A percentile compares a stretch with the other conserved stretches of the same genome.
These are phyloP conservation scores for Lophochroa leadbeateri DNA, from an alignment of 2,113 vertebrate genomes.

Conservation along the genomic window DNA sequence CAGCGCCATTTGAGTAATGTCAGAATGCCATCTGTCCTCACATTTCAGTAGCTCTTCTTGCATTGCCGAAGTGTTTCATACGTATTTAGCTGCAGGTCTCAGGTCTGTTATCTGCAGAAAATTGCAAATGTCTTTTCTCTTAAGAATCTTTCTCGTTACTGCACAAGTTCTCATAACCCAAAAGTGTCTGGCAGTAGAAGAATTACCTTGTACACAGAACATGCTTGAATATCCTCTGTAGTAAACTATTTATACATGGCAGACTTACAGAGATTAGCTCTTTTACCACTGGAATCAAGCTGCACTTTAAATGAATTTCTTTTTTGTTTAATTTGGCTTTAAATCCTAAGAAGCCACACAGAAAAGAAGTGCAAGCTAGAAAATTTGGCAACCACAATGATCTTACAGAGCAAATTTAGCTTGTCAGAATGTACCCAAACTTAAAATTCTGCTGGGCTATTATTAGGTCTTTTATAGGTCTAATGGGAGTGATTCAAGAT, in stretches of 20 bases:
- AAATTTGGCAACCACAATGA: background rate
- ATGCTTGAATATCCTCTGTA: background rate
- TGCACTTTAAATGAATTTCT: background rate
- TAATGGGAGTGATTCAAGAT: background rate
- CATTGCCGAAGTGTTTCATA: background rate
- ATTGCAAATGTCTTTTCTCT: background rate
- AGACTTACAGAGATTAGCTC: background rate
- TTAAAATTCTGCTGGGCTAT: background rate
- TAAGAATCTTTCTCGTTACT: background rate
- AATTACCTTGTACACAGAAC: background rate
- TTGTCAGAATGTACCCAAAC: background rate
- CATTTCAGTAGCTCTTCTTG: background rate
- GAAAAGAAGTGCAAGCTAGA: background rate
- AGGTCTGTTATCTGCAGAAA: background rate
- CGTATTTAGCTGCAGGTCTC: background rate
- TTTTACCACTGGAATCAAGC: background rate
- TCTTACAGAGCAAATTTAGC: background rate
- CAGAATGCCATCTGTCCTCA: background rate
- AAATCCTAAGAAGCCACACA: background rate
- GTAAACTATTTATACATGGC: background rate
- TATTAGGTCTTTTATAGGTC: background rate
- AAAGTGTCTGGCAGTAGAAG: background rate
- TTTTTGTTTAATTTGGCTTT: background rate
- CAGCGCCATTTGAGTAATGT: background rate
- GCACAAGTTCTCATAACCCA: background rate